Conservation (phyloP, 2,797 vertebrate genomes). For the Monodelphis domestica region DNA sequence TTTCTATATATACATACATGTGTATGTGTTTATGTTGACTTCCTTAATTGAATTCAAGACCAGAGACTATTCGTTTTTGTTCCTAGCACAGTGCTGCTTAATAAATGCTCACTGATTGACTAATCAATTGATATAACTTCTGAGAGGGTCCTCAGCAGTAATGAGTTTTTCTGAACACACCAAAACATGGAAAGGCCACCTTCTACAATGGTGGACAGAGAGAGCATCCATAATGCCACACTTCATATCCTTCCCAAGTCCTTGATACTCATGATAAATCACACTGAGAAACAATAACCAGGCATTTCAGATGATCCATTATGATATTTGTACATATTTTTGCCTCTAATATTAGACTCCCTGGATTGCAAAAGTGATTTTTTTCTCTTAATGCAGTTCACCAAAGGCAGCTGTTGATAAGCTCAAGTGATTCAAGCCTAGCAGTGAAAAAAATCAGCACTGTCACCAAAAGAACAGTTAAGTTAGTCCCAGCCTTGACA, state of each 20-base stretch:
- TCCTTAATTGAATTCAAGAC: neutral
- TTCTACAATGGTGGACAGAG: neutral
- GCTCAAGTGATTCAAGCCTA: neutral
- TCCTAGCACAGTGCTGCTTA: neutral
- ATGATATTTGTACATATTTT: neutral
- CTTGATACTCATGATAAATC: neutral
- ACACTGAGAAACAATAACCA: neutral
- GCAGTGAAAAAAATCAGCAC: neutral
- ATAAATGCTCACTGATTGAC: neutral
- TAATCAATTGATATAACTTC: neutral
- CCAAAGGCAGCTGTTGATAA: accelerated
- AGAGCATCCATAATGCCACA: neutral
- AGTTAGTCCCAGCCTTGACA: neutral
- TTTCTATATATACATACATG: neutral
- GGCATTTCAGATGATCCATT: neutral
- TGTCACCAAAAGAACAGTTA: neutral
- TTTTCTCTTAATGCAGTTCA: accelerated
- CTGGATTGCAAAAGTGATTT: neutral
- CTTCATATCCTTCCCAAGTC: neutral
- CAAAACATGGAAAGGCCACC: neutral
- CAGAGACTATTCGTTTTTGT: neutral
- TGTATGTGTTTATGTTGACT: neutral
- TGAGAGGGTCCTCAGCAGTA: neutral
- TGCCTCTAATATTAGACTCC: neutral
- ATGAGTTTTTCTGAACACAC: neutral